Evolutionary conservation across 2,797 vertebrate species (phyloP), one percentile per base, ranked within the genome.

Genomic region (Antrozous pallidus): DNA sequence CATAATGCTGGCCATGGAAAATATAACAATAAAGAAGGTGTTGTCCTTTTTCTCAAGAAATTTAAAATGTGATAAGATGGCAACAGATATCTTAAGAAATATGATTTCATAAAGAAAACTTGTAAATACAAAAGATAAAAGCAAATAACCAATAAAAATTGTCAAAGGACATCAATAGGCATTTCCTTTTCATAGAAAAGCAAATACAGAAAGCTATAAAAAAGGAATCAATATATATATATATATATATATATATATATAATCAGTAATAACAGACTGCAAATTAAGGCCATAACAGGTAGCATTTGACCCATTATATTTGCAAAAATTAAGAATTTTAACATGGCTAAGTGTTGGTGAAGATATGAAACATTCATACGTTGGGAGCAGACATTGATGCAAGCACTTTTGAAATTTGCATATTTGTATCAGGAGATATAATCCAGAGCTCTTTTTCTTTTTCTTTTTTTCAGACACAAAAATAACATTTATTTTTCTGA

Each of bases 261-360:
- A 85, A n/a, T 42, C 2, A 81, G 10, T 78, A 84, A 63, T 78
- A 75, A 92, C 10, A 91, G 12, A 90, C 56, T 77, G 47, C 2
- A 92, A 90, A 40, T 58, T 61, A 79, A 45, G 4, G 51, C 24
- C 11, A 5, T 73, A 49, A 79, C 2, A 74, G 3, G 84, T 75
- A 77, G 36, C 26, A 70, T 69, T 36, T 61, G 12, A 91, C 3
- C 18, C 4, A 36, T 45, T 40, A 14, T 10, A 33, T 71, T 70
- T 91, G 11, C 58, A 63, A 85, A 93, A 45, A 63, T 70, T 86
- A 33, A 89, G 20, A 82, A 58, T 65, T 93, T 91, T 75, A 42
- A 70, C 17, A 63, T 84, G 42, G 13, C 8, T 63, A 71, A 26
- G 3, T 33, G 20, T 86, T 61, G 20, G 8, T 38, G 7, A 78